Evolutionary conservation across 2,888 invertebrate genomes (phyloP), one percentile per base, ranked within the genome.

Genomic region (Calephelis perditalis): DNA sequence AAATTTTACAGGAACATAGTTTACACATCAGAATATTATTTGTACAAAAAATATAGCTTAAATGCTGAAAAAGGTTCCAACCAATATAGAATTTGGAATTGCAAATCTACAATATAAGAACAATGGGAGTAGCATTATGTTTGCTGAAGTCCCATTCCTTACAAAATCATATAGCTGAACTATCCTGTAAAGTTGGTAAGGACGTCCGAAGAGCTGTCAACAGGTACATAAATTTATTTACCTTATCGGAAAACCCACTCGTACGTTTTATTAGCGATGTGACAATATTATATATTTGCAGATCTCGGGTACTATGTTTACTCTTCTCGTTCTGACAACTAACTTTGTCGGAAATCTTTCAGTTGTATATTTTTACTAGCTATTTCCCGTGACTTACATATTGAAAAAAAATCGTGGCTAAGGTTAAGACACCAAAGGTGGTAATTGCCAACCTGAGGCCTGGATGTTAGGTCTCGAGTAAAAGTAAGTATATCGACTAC

Each of bases 211-310:
- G 10, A 52, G 52, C 52, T 35, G 35, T 35, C 52, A 52, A 52
- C 36, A 35, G 52, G 52, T 52, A 52, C 7, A 52, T 52, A 26
- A 52, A 36, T 52, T 52, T 52, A 52, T 52, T 52, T 52, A 36
- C 52, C 52, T 52, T 52, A 36, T 52, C 36, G 36, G 52, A 36
- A 52, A 52, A 52, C 52, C 35, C 52, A 52, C 52, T 35, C 52
- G 52, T 52, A 35, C 52, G 52, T 52, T 52, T 52, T 52, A 52
- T 52, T 47, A 47, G 47, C 15, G 26, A 52, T 52, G n/a, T 52
- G 35, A 52, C 52, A 52, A 52, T 52, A 52, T 52, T 52, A 52
- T 36, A 52, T 52, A 36, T 52, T 52, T 52, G 11, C 36, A 1
- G 52, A 54, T 54, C 36, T 36, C n/a, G 52, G 52, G 35, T 54